Base-by-base conservation (phyloP, 2,888 invertebrate genomes). In the Schrankia costaestrigalis region DNA sequence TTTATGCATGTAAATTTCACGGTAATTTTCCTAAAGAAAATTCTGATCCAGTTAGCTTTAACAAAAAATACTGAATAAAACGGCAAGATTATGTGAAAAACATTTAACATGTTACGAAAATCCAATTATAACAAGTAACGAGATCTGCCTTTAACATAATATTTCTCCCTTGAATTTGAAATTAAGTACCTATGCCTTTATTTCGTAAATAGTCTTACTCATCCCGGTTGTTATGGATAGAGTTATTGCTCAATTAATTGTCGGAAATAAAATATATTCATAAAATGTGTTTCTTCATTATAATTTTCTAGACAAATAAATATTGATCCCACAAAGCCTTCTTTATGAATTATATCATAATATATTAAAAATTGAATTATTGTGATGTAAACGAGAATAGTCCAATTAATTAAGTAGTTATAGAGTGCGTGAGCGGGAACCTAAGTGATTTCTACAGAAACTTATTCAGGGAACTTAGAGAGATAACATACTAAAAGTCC, bases 131-230 rank as follows among this genome's bases (percentile, higher is more conserved):
- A 56, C 37, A 51, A 61, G 69, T 69, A 73, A 70, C 65, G 63
- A 69, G 58, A 11, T 50, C 62, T 63, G 65, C 63, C 66, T 57
- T 50, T 57, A 66, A 63, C 70, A 68, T 60, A n/a, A 54, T 57
- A 64, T 64, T 63, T 62, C 57, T 56, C 55, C 35, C 50, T 56
- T 49, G 56, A 50, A 60, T 69, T 68, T 68, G 61, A 65, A 44
- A 75, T 67, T 61, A 56, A 52, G 61, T 62, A 71, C 71, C 71
- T 67, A 67, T 56, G 55, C 41, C 39, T 43, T 41, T 56, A 38
- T 42, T 41, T 14, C 33, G 43, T 48, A 49, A 43, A 36, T 22
- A 41, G n/a, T n/a, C 25, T 34, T 10, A 42, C 21, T 41, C 34
- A 37, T 30, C 33, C 27, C 15, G 30, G 22, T 17, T 31, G 41